These are phyloP conservation scores for Clupea harengus DNA, from an alignment of 2,113 vertebrate species.

Conservation along the genomic window DNA sequence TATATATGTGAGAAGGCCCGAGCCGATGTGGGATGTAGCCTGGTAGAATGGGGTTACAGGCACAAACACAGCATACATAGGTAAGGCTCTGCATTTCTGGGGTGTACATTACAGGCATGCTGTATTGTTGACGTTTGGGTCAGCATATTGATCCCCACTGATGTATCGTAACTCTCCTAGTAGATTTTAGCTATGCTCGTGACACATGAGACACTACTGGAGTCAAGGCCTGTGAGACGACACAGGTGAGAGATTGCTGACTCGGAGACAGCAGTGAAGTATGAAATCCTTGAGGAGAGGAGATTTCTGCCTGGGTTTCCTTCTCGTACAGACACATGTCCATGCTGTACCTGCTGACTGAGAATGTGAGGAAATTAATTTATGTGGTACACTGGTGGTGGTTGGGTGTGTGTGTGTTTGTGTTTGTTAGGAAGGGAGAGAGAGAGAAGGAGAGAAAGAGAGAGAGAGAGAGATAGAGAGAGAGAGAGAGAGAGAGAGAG, in stretches of 20 bases:
- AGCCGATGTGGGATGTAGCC: no score
- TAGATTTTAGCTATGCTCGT: not conserved
- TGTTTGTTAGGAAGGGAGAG: slow-evolving; percentile 26
- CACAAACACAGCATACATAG: not conserved
- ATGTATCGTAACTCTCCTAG: not conserved
- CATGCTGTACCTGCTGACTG: not conserved
- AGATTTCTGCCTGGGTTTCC: not conserved
- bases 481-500: not conserved
- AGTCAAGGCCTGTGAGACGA: not conserved
- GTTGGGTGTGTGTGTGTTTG: slow-evolving; percentile 28
- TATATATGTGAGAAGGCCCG: no score
- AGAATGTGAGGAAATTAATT: slow-evolving; percentile 32
- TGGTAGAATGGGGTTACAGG: no score
- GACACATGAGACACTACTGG: not conserved
- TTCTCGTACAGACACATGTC: not conserved
- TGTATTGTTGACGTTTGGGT: not conserved
- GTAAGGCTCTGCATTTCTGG: not conserved
- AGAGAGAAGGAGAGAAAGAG: not conserved
- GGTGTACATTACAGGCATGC: not conserved
- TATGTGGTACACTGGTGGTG: not conserved
- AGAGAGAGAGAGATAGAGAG: not conserved
- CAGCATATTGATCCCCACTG: not conserved
- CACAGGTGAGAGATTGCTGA: slow-evolving; percentile 13
- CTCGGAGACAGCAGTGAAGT: not conserved
- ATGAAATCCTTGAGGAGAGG: slow-evolving; percentile 10